A percentile compares a stretch with the other conserved stretches of the same genome.
phyloP scores from a whole-genome alignment of 2,888 invertebrate species.

The Sinohyriopsis cumingii region DNA sequence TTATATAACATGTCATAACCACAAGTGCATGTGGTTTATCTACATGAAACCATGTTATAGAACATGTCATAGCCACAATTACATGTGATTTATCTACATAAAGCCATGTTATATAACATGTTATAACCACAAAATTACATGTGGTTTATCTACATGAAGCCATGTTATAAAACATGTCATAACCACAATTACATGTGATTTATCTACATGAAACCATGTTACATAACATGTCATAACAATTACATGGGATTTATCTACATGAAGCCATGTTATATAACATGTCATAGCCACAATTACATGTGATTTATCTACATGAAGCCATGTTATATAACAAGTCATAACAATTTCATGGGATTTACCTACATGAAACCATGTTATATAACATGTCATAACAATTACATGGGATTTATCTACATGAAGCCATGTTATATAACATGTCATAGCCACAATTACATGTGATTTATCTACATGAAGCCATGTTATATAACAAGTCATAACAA shows the following conservation, averaged over 20 bases:
- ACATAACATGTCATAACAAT: not conserved
- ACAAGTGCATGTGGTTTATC: not conserved
- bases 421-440: too few species aligned
- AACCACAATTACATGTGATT: too few species aligned
- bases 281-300: too few species aligned
- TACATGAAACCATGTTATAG: not conserved
- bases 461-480: not conserved
- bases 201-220: too few species aligned
- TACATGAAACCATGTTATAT: not conserved
- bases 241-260: not conserved
- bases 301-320: too few species aligned
- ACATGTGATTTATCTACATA: too few species aligned
- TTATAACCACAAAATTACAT: not conserved
- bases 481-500: not conserved
- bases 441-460: not conserved
- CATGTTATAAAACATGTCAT: too few species aligned
- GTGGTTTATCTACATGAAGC: not conserved
- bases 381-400: not conserved
- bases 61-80: too few species aligned
- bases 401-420: too few species aligned
- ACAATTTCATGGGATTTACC: not conserved
- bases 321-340: too few species aligned
- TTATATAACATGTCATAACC: too few species aligned
- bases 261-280: not conserved
- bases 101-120: too few species aligned